Evolutionary conservation across 1,140 invertebrate species (phyloP).

Genomic region (Meloidogyne chitwoodi): DNA sequence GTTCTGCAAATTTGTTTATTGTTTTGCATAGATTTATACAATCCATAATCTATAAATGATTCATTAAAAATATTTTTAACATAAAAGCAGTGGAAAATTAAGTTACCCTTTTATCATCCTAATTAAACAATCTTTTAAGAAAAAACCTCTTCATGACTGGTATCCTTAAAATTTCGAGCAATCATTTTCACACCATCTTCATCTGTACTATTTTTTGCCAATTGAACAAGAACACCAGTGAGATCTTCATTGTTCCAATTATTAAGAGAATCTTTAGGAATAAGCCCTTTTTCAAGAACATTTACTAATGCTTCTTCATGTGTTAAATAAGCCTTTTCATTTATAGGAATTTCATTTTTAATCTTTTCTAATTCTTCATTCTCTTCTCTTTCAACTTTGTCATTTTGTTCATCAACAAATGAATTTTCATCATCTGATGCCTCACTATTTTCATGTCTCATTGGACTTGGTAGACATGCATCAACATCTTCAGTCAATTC

Average conservation of each 20-base stretch:
- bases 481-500: neutral
- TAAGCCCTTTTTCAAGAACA: neutral
- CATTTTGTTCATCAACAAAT: neutral
- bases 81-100: no score
- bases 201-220: neutral
- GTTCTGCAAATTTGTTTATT: neutral
- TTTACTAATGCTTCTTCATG: neutral
- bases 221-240: neutral
- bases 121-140: neutral
- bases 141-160: conserved; percentile 8
- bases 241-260: neutral
- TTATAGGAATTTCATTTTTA: neutral
- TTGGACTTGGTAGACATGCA: neutral
- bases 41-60: neutral
- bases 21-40: conserved; percentile 13
- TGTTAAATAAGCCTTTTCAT: neutral
- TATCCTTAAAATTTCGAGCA: conserved; percentile 3
- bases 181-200: conserved; percentile 5
- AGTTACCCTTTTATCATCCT: neutral
- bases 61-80: neutral
- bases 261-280: neutral
- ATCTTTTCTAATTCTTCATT: neutral
- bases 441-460: neutral
- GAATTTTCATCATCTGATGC: neutral
- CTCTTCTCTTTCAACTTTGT: neutral